Evolutionary conservation across 2,888 invertebrate species (phyloP).

Genomic region (Drosophila phalerata): DNA sequence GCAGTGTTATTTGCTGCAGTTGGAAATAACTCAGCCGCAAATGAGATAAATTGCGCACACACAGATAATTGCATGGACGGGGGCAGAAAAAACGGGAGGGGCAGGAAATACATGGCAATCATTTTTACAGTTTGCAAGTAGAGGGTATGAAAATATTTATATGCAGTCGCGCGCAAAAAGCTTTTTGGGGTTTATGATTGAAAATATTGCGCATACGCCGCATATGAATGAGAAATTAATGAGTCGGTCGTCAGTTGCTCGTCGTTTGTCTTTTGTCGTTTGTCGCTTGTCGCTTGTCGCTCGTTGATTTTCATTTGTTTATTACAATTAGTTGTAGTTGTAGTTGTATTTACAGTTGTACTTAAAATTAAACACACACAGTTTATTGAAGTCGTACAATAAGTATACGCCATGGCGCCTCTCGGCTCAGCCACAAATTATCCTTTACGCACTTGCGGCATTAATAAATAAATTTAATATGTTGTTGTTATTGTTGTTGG

Average conservation of each 20-base stretch:
- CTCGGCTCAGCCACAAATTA: constrained; percentile 27
- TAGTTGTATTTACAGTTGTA: constrained; percentile 62
- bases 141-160: constrained; percentile 55
- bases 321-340: constrained; percentile 41
- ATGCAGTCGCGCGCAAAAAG: constrained; percentile 33
- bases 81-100: neutral
- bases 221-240: constrained; percentile 24
- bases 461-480: constrained; percentile 47
- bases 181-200: constrained; percentile 38
- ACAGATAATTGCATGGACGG: constrained; percentile 76
- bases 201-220: constrained; percentile 60
- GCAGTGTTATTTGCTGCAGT: constrained; percentile 73
- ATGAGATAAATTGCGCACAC: constrained; percentile 83
- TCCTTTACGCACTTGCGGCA: constrained; percentile 41
- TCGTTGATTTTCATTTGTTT: constrained; percentile 30
- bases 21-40: constrained; percentile 83
- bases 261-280: constrained; percentile 6
- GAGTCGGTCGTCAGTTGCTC: constrained; percentile 18
- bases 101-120: constrained; percentile 45
- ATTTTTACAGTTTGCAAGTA: constrained; percentile 32
- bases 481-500: constrained; percentile 20
- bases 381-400: constrained; percentile 30
- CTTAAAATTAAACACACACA: constrained; percentile 50
- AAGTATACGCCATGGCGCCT: constrained; percentile 22
- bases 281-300: constrained; percentile 25